A percentile compares a stretch with the other conserved stretches of the same genome.
Conservation (phyloP, 2,113 vertebrate species). For the Chionis minor region DNA sequence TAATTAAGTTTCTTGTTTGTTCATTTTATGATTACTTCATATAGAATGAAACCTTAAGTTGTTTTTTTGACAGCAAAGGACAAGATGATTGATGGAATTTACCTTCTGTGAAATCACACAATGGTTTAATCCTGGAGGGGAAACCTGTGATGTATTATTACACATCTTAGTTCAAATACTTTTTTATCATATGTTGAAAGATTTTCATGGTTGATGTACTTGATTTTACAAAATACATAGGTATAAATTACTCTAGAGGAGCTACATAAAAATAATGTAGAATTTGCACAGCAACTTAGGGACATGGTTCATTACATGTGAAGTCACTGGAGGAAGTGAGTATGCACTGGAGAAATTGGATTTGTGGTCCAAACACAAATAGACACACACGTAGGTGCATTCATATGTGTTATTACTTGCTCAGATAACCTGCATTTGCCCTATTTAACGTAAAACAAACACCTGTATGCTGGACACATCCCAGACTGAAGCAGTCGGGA, state of each 20-base stretch:
- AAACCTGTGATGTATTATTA: neutral
- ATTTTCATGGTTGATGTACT: neutral
- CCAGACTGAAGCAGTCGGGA: neutral
- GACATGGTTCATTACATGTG: neutral
- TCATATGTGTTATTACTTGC: neutral
- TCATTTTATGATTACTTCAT: neutral
- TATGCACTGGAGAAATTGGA: neutral
- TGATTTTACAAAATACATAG: neutral
- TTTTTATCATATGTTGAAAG: neutral
- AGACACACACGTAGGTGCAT: accelerated
- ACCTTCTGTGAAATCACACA: conserved; percentile 33
- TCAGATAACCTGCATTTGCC: neutral
- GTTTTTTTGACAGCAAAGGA: neutral
- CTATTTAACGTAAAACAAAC: neutral
- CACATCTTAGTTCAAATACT: neutral
- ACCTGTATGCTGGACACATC: neutral
- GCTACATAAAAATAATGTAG: neutral
- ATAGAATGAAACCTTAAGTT: neutral
- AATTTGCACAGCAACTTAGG: neutral
- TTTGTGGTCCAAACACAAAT: neutral
- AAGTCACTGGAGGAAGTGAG: neutral
- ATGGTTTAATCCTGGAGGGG: neutral
- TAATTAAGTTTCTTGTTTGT: neutral
- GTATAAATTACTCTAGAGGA: neutral
- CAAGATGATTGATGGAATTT: conserved; percentile 25